Conservation (phyloP, 2,113 vertebrate species). For the Otis tarda region DNA sequence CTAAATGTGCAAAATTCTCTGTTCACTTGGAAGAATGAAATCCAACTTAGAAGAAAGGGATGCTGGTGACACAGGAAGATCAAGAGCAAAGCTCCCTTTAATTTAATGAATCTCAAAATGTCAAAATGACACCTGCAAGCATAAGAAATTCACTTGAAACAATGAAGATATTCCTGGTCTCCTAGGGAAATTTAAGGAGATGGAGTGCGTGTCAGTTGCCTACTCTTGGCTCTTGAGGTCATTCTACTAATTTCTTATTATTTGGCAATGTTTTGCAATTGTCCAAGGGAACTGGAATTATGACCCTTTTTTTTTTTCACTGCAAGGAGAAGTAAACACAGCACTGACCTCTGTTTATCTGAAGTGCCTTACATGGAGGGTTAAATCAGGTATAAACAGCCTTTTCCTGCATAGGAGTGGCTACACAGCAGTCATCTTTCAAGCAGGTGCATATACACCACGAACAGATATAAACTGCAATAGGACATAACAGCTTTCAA, state of each 20-base stretch:
- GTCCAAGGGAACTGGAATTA: neutral
- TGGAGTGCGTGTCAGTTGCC: neutral
- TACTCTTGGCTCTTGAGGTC: neutral
- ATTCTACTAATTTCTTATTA: neutral
- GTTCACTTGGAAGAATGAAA: neutral
- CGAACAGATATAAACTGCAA: neutral
- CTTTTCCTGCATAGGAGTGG: neutral
- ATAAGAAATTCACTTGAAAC: neutral
- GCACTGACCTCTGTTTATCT: neutral
- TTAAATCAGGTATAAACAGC: neutral
- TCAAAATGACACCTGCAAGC: neutral
- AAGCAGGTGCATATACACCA: neutral
- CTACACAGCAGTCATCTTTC: neutral
- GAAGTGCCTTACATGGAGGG: neutral
- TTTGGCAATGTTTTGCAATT: neutral
- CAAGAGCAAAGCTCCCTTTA: neutral
- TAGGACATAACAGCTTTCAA: neutral
- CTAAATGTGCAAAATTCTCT: neutral
- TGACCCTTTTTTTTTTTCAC: neutral
- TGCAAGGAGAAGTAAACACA: neutral
- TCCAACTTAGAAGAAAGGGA: neutral
- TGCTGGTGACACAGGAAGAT: neutral
- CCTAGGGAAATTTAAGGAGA: neutral
- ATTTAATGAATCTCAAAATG: neutral
- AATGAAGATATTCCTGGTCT: neutral